These are phyloP conservation scores for Clarias fuscus DNA, from an alignment of 2,797 vertebrate species.

Conservation along the genomic window DNA sequence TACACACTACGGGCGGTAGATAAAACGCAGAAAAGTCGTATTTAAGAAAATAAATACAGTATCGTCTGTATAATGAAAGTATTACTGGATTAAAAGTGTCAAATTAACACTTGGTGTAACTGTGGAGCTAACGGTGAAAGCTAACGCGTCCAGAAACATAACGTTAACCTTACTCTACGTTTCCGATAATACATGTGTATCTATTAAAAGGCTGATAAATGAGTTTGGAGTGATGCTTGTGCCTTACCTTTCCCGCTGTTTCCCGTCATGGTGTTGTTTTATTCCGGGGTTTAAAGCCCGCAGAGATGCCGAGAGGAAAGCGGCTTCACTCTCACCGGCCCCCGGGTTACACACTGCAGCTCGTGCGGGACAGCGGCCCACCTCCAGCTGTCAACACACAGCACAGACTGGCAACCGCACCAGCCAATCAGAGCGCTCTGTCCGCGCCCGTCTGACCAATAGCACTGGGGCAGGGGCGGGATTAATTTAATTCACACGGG, in stretches of 20 bases:
- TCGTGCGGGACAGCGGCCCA: conserved; percentile 18
- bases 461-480: conserved; percentile 23
- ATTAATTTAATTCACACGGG: not conserved
- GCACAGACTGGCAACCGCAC: conserved; percentile 48
- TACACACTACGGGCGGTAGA: not conserved
- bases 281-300: conserved; percentile 18
- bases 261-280: conserved; percentile 49
- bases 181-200: not conserved
- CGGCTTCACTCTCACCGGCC: not conserved
- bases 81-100: not conserved
- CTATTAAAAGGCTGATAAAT: not conserved
- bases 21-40: not conserved
- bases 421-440: conserved; percentile 53
- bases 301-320: not conserved
- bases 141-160: not conserved
- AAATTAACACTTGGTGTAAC: not conserved
- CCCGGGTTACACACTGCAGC: conserved; percentile 26
- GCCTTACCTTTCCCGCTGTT: conserved; percentile 63
- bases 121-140: not conserved
- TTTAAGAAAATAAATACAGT: too few relatives aligned
- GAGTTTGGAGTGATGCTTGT: too few relatives aligned
- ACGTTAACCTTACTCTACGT: not conserved
- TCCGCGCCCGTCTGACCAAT: conserved; percentile 19
- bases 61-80: not conserved
- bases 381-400: conserved; percentile 51